A percentile compares a stretch with the other conserved stretches of the same genome.
Conservation (phyloP, 2,113 vertebrate species). For the Forbesichthys agassizii region DNA sequence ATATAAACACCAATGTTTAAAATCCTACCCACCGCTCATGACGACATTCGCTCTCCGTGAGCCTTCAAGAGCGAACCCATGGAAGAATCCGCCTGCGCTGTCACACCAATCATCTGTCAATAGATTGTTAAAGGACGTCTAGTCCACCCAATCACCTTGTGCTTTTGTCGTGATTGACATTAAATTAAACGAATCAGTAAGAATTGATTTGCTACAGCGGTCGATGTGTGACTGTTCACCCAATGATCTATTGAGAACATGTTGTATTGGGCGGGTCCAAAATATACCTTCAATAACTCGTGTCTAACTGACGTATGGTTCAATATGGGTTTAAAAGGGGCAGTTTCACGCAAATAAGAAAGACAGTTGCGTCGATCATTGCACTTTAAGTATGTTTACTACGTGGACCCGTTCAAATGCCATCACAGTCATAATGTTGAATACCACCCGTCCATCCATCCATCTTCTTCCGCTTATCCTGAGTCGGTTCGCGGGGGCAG, state of each 20-base stretch:
- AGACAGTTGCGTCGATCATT: conserved; percentile 58
- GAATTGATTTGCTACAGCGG: rapidly evolving
- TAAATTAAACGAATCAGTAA: conserved; percentile 16
- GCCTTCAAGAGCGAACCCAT: conserved; percentile 74
- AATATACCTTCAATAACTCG: neutral
- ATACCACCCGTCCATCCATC: too few species aligned
- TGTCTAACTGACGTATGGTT: conserved; percentile 61
- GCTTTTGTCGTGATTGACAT: conserved; percentile 54
- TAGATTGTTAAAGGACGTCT: conserved; percentile 28
- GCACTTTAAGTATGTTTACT: conserved; percentile 11
- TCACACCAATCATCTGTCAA: conserved; percentile 71
- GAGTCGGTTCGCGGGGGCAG: too few species aligned
- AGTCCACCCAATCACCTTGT: conserved; percentile 28
- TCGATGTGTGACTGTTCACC: conserved; percentile 34
- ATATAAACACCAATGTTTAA: conserved; percentile 83
- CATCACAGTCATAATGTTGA: too few species aligned
- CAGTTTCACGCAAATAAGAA: conserved; percentile 39
- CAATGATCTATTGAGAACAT: conserved; percentile 53
- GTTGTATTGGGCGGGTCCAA: conserved; percentile 34
- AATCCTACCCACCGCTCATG: conserved; percentile 88
- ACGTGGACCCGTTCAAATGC: neutral
- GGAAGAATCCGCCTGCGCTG: conserved; percentile 64
- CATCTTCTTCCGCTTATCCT: too few species aligned
- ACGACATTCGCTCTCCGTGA: conserved; percentile 83
- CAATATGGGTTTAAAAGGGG: conserved; percentile 53